Evolutionary conservation across 2,888 invertebrate genomes (phyloP), one percentile per base, ranked within the genome.

Genomic region (Caenorhabditis wallacei): DNA sequence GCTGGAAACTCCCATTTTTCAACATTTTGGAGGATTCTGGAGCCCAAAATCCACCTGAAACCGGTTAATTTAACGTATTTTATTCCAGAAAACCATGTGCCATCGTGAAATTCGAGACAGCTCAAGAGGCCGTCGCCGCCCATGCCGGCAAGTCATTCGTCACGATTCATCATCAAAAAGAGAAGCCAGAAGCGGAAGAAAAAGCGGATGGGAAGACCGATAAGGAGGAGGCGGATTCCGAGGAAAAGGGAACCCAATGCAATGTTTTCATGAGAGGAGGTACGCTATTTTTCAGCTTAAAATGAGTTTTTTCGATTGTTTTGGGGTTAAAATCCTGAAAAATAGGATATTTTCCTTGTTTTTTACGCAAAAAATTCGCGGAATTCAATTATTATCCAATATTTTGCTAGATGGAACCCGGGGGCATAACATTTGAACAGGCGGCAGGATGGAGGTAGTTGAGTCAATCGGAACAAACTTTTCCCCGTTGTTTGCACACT

Each of bases 191-290:
- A 26, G 5, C 35, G 13, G 43, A 61, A 11, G 61, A 61, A 22
- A 61, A 43, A 35, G 8, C 35, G 13, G 43, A 43, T 24, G 61
- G 43, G 26, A 61, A 43, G 61, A 26, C 26, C 1, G 46, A 48
- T 2, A 48, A 48, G 18, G 30, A 30, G 30, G 30, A 30, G 3
- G 30, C 4, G 30, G 30, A 30, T 30, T 48, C 46, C 4, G 78
- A 78, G 20, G 68, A 74, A n/a, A 70, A 80, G 10, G 68, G 57
- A 24, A 71, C 80, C 11, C 80, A 79, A 35, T 82, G 82, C 30
- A 84, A 84, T 48, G 82, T 86, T 0, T 86, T 79, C 51, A 70
- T 86, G 82, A 69, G 82, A 66, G 84, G 86, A 82, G 84, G 85
- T 85, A 20, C 16, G 5, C 46, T 11, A 37, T n/a, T n/a, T n/a